phyloP scores from a whole-genome alignment of 2,113 vertebrate genomes.

The Passer domesticus region DNA sequence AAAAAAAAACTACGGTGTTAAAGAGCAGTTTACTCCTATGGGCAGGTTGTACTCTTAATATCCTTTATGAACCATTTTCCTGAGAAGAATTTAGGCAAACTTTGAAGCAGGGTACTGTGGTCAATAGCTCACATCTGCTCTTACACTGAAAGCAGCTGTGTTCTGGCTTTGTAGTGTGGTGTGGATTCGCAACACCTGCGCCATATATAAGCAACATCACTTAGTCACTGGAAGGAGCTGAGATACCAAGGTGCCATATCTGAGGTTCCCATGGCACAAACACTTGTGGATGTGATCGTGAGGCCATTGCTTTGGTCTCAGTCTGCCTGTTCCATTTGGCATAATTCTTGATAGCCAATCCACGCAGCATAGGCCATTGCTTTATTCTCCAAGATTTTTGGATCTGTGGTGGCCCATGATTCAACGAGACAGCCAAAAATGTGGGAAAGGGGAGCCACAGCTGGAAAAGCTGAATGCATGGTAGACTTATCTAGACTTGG shows the following conservation, averaged over 20 bases:
- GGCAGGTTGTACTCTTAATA: background rate
- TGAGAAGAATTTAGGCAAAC: background rate
- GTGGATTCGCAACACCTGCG: background rate
- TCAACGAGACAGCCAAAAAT: background rate
- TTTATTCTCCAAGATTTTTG: background rate
- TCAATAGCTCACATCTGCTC: background rate
- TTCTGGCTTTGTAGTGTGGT: background rate
- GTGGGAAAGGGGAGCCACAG: background rate
- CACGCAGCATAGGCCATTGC: accelerated
- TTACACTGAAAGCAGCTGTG: background rate
- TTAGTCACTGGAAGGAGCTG: background rate
- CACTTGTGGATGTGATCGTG: background rate
- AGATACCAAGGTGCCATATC: background rate
- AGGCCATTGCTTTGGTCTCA: background rate
- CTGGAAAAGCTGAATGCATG: background rate
- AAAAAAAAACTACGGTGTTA: background rate
- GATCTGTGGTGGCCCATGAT: background rate
- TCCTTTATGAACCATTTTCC: background rate
- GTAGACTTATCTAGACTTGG: background rate
- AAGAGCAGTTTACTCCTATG: background rate
- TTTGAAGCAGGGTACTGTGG: background rate
- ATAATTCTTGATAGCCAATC: background rate
- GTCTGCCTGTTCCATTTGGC: accelerated
- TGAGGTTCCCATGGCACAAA: background rate
- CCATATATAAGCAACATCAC: background rate